These are phyloP conservation scores for Pelochelys cantorii DNA, from an alignment of 2,797 vertebrate genomes.

Conservation along the genomic window DNA sequence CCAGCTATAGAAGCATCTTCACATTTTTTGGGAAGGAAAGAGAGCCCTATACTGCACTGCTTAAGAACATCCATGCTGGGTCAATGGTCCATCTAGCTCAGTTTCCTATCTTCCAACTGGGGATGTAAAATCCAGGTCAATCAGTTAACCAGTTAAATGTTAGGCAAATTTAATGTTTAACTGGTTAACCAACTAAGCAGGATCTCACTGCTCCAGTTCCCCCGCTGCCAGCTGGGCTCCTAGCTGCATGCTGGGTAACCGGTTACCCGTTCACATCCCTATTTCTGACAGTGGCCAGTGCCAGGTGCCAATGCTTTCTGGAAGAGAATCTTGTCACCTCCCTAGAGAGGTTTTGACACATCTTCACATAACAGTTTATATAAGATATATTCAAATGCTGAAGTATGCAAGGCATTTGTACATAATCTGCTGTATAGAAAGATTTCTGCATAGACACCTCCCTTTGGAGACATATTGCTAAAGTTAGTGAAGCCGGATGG, in stretches of 20 bases:
- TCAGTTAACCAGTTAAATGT: no score
- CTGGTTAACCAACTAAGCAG: no score
- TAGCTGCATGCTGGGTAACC: no score
- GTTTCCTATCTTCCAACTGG: no score
- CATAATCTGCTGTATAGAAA: background rate
- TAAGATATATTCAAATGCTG: background rate
- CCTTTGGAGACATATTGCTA: background rate
- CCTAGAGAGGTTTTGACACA: background rate
- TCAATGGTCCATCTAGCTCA: no score
- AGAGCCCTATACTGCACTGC: background rate
- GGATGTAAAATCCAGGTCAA: no score
- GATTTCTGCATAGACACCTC: background rate
- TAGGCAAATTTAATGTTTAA: no score
- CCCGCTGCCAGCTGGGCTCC: no score
- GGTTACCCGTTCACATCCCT: no score
- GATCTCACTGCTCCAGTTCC: no score
- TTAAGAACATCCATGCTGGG: no score
- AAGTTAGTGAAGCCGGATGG: background rate
- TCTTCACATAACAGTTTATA: background rate
- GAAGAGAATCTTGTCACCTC: background rate
- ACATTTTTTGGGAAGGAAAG: background rate
- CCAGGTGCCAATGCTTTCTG: background rate
- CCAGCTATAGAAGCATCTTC: background rate
- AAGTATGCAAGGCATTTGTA: background rate
- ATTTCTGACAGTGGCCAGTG: no score